A percentile compares a stretch with the other conserved stretches of the same genome.
Conservation (phyloP, 1,140 invertebrate genomes). For the Halictus rubicundus region DNA sequence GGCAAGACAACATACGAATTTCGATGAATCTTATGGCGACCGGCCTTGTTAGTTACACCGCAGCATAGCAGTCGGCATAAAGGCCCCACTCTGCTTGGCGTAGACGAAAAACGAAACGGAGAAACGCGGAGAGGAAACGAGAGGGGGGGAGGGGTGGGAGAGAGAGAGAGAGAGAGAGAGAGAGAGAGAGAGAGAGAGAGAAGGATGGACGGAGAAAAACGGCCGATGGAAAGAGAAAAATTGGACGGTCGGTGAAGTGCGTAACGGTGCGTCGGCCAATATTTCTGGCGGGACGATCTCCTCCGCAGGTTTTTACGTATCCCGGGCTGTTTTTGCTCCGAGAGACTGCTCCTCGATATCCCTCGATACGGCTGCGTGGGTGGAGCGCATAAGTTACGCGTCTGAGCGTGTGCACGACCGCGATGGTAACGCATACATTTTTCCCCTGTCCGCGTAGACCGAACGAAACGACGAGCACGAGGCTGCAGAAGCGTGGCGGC, state of each 20-base stretch:
- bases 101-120: conserved; percentile 9
- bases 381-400: conserved; percentile 60
- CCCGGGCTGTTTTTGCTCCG: conserved; percentile 20
- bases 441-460: neutral
- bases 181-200: too few species aligned
- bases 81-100: neutral
- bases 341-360: conserved; percentile 50
- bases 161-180: too few species aligned
- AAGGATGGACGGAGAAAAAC: neutral
- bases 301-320: conserved; percentile 46
- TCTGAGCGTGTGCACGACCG: neutral
- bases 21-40: too few species aligned
- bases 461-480: conserved; percentile 3
- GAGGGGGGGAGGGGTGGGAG: too few species aligned
- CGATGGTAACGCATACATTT: conserved; percentile 42
- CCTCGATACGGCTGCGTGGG: conserved; percentile 18
- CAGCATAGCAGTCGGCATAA: neutral
- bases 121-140: neutral
- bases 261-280: conserved; percentile 56
- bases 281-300: conserved; percentile 52
- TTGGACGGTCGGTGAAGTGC: conserved; percentile 47
- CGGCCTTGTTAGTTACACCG: too few species aligned
- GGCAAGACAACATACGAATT: too few species aligned
- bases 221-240: conserved; percentile 28
- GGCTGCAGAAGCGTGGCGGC: conserved; percentile 9